Conservation (phyloP, 2,797 vertebrate genomes). For the Tangara arthus region DNA sequence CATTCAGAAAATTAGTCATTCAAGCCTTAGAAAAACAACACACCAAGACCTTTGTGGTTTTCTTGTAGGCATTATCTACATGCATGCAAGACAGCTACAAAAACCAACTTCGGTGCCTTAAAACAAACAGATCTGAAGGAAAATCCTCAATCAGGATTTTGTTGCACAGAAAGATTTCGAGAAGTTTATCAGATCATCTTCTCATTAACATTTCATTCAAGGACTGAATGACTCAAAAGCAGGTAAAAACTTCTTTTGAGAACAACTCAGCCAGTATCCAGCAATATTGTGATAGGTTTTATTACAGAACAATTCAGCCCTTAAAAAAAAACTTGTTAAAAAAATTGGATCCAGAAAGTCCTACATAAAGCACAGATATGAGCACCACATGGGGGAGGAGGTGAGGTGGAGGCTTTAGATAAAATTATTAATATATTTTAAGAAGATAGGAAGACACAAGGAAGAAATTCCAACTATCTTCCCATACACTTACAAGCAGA, state of each 20-base stretch:
- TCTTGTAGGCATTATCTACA: neutral
- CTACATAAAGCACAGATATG: neutral
- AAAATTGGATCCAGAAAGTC: neutral
- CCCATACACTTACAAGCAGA: neutral
- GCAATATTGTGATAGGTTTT: neutral
- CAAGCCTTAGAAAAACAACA: neutral
- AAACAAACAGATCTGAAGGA: neutral
- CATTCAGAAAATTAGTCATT: conserved; percentile 43
- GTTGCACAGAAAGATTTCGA: neutral
- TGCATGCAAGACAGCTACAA: neutral
- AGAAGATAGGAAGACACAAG: neutral
- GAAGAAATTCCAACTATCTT: neutral
- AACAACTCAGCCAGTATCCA: neutral
- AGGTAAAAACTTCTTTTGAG: neutral
- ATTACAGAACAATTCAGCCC: neutral
- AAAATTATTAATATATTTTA: neutral
- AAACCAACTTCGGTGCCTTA: neutral
- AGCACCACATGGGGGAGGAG: neutral
- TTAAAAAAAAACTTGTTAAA: neutral
- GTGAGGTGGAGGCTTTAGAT: neutral
- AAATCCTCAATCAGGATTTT: neutral
- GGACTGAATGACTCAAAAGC: neutral
- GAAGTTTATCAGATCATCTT: neutral
- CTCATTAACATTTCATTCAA: conserved; percentile 19
- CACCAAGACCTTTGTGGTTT: neutral